Evolutionary conservation across 2,888 invertebrate genomes (phyloP).

Genomic region (Globia sparganii): DNA sequence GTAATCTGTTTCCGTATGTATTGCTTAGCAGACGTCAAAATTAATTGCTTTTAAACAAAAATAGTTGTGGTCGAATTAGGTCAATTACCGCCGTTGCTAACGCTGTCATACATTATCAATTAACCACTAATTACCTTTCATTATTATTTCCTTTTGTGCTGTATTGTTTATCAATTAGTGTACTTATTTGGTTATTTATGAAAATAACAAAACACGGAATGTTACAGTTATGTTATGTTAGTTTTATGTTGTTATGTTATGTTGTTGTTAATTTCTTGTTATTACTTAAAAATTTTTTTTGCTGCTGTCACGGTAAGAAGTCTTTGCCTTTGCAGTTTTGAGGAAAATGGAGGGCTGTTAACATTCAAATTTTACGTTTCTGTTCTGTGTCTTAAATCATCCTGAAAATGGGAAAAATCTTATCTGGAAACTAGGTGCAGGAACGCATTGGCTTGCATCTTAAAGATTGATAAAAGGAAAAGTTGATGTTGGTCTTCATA

Average conservation of each 20-base stretch:
- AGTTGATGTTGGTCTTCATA: background rate
- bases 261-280: no score
- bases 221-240: no score
- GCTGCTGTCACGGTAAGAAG: background rate
- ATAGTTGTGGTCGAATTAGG: constrained; percentile 34
- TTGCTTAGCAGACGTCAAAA: background rate
- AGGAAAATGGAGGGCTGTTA: background rate
- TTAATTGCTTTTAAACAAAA: constrained; percentile 15
- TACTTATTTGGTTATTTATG: background rate
- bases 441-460: background rate
- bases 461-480: background rate
- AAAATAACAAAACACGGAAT: no score
- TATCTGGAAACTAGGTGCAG: no score
- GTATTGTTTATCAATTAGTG: constrained; percentile 18
- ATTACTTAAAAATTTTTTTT: no score
- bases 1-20: background rate
- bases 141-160: constrained; percentile 37
- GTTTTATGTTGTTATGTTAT: no score
- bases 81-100: constrained; percentile 20
- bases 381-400: no score
- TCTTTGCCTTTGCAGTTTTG: background rate
- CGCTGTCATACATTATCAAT: constrained; percentile 20
- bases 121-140: constrained; percentile 43
- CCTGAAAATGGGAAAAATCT: no score
- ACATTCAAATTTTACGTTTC: background rate